Conservation (phyloP, 1,140 invertebrate genomes). For the Eriocheir sinensis region DNA sequence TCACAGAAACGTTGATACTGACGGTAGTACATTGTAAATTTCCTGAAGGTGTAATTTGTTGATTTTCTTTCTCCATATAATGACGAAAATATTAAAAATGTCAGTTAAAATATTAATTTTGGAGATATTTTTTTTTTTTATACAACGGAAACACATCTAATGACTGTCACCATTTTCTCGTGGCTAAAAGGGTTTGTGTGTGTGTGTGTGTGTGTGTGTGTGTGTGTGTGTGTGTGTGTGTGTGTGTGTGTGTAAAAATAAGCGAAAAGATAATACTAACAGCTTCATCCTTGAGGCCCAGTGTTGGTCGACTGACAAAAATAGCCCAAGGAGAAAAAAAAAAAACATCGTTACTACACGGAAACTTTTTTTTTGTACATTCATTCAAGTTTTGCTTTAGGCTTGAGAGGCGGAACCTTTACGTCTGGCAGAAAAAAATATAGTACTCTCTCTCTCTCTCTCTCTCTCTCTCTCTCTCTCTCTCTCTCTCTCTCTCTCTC, state of each 20-base stretch:
- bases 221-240: constrained; percentile 50
- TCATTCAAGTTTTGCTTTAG: neutral
- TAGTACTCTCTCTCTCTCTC: neutral
- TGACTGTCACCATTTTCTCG: neutral
- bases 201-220: constrained; percentile 9
- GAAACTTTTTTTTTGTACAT: neutral
- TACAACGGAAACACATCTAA: too few relatives aligned
- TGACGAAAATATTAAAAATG: too few relatives aligned
- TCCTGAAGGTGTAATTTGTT: too few relatives aligned
- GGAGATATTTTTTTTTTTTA: too few relatives aligned
- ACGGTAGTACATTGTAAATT: too few relatives aligned
- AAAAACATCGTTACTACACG: neutral
- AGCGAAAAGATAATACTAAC: neutral
- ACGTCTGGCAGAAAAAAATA: too few relatives aligned
- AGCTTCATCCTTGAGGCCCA: neutral
- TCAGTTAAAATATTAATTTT: too few relatives aligned
- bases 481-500: neutral
- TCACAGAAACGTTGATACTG: too few relatives aligned
- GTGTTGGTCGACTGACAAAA: neutral
- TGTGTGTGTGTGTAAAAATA: neutral
- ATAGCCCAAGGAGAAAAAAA: neutral
- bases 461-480: constrained; percentile 9
- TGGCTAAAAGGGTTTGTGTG: neutral
- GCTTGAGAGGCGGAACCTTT: too few relatives aligned
- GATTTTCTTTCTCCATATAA: too few relatives aligned